phyloP scores from a whole-genome alignment of 2,797 vertebrate species.

The Apodemus agrarius region DNA sequence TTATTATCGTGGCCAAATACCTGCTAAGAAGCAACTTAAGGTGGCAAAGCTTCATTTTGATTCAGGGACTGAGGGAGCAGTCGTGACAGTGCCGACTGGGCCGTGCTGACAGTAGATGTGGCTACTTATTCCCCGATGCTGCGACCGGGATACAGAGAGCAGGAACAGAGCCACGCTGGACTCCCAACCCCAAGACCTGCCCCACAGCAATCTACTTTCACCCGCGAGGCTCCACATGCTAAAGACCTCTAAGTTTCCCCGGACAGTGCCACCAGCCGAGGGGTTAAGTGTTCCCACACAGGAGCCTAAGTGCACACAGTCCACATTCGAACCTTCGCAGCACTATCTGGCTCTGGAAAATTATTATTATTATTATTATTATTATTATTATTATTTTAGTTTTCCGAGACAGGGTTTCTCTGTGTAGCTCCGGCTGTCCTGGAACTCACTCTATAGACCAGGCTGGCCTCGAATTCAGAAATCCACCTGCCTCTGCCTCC shows the following conservation, averaged over 20 bases:
- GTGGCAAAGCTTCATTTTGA: background rate
- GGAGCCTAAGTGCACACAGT: background rate
- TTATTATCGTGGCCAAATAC: background rate
- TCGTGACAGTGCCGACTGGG: background rate
- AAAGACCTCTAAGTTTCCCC: background rate
- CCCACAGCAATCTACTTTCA: background rate
- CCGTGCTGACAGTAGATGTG: background rate
- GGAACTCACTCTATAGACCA: no score
- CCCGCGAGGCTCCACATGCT: no score
- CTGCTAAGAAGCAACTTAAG: background rate
- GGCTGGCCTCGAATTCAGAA: no score
- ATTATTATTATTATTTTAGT: no score
- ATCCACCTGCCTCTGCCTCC: no score
- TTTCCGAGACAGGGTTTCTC: no score
- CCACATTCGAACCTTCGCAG: background rate
- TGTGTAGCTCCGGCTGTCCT: no score
- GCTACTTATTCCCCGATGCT: background rate
- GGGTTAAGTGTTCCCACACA: background rate
- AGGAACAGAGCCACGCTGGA: background rate
- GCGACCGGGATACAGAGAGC: background rate
- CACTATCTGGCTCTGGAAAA: background rate
- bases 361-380: no score
- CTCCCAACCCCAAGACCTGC: no score
- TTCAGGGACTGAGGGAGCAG: background rate
- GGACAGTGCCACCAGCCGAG: background rate